phyloP scores from a whole-genome alignment of 2,888 invertebrate species.

The Tolmerus cingulatus region DNA sequence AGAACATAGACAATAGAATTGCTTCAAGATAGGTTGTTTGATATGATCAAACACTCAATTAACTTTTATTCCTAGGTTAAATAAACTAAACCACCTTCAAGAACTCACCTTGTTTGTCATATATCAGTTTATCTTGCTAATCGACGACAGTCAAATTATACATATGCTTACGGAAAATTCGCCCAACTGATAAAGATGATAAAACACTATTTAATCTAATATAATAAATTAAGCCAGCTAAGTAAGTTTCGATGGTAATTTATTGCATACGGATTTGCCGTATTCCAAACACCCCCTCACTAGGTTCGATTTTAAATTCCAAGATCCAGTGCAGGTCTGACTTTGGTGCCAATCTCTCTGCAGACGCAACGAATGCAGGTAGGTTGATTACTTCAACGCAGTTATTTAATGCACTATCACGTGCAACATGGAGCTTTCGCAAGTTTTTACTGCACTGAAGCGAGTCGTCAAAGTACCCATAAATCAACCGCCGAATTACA shows the following conservation, averaged over 20 bases:
- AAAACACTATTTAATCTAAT: neutral
- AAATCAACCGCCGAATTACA: neutral
- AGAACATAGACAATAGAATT: neutral
- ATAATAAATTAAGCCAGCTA: neutral
- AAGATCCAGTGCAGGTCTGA: neutral
- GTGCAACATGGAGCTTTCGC: neutral
- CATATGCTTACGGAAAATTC: neutral
- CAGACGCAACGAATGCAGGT: neutral
- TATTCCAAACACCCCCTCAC: neutral
- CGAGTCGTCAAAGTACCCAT: conserved; percentile 6
- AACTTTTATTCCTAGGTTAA: neutral
- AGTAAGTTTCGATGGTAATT: neutral
- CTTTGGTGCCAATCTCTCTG: neutral
- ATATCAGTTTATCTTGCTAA: neutral
- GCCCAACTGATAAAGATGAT: neutral
- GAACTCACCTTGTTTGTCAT: neutral
- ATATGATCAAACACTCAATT: neutral
- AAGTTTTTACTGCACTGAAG: neutral
- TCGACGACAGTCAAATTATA: neutral
- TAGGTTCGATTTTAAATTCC: neutral
- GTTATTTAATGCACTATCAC: conserved; percentile 16
- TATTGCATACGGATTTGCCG: neutral
- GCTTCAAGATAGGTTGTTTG: neutral
- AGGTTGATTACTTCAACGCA: neutral
- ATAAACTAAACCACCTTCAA: neutral